Percentiles rank a stretch among this genome's conserved stretches.
Conservation (phyloP, 2,888 invertebrate species). For the Agrilus cyanescens region DNA sequence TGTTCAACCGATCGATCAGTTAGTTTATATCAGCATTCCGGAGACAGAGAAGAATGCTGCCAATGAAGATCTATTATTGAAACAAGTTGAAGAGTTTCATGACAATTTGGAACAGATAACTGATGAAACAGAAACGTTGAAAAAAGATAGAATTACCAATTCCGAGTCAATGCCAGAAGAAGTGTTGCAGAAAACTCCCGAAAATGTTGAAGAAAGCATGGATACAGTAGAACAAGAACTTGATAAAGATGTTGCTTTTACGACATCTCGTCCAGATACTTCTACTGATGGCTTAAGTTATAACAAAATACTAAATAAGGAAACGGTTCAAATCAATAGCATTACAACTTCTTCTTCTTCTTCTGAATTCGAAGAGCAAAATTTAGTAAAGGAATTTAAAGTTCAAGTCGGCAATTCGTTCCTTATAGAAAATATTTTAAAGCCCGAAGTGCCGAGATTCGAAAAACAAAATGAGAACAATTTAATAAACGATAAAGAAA, state of each 20-base stretch:
- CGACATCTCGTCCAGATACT: not conserved
- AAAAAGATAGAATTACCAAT: constrained; percentile 1
- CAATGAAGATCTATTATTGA: constrained; percentile 8
- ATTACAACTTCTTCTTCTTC: too few relatives aligned
- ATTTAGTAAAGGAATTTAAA: too few relatives aligned
- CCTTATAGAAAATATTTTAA: too few relatives aligned
- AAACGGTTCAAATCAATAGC: too few relatives aligned
- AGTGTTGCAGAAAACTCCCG: not conserved
- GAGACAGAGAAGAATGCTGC: constrained; percentile 1
- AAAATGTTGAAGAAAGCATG: not conserved
- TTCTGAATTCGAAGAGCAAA: too few relatives aligned
- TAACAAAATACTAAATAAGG: too few relatives aligned
- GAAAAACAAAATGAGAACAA: not conserved
- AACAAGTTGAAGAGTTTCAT: constrained; percentile 12
- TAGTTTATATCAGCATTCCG: constrained; percentile 11
- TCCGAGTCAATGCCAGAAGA: not conserved
- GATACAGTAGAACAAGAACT: not conserved
- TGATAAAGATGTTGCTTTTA: not conserved
- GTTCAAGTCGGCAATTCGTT: too few relatives aligned
- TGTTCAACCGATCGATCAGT: not conserved
- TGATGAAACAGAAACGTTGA: constrained; percentile 1
- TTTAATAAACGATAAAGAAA: not conserved
- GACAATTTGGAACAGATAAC: not conserved
- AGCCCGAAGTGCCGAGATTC: not conserved
- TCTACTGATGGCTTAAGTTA: not conserved